Percentiles rank a stretch among this genome's conserved stretches.
Evolutionary conservation across 2,888 invertebrate genomes (phyloP).

Genomic region (Galerucella calmariensis): DNA sequence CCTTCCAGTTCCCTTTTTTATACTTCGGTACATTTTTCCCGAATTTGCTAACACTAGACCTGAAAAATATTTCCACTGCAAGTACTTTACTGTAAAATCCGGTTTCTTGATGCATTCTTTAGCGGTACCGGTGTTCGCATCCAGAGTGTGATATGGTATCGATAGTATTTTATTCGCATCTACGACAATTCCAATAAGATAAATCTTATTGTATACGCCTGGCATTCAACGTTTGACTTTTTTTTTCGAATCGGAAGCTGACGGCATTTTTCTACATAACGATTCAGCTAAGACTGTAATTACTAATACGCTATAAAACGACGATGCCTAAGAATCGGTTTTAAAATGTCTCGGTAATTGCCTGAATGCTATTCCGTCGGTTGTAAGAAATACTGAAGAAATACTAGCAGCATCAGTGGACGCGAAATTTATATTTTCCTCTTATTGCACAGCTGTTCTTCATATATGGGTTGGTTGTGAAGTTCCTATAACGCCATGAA

Average conservation of each 20-base stretch:
- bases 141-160: constrained; percentile 45
- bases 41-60: too few relatives aligned
- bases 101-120: constrained; percentile 46
- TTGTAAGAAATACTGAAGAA: neutral
- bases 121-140: constrained; percentile 38
- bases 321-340: constrained; percentile 7
- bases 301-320: constrained; percentile 21
- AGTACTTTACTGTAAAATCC: constrained; percentile 42
- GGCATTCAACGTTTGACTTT: constrained; percentile 35
- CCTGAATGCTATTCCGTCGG: neutral
- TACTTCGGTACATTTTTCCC: too few relatives aligned
- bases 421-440: constrained; percentile 1
- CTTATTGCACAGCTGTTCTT: neutral
- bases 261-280: constrained; percentile 40
- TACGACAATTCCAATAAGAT: constrained; percentile 42
- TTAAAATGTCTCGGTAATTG: constrained; percentile 15
- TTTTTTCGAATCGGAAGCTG: constrained; percentile 40
- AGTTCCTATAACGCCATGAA: too few relatives aligned
- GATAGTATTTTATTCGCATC: constrained; percentile 46
- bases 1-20: too few relatives aligned
- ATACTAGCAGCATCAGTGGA: neutral
- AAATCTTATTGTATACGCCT: constrained; percentile 42
- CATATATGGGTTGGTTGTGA: too few relatives aligned
- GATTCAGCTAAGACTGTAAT: constrained; percentile 34
- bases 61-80: neutral